Percentiles rank a stretch among this genome's conserved stretches.
These are phyloP conservation scores for Selene dorsalis DNA, from an alignment of 2,797 vertebrate genomes.

Conservation along the genomic window DNA sequence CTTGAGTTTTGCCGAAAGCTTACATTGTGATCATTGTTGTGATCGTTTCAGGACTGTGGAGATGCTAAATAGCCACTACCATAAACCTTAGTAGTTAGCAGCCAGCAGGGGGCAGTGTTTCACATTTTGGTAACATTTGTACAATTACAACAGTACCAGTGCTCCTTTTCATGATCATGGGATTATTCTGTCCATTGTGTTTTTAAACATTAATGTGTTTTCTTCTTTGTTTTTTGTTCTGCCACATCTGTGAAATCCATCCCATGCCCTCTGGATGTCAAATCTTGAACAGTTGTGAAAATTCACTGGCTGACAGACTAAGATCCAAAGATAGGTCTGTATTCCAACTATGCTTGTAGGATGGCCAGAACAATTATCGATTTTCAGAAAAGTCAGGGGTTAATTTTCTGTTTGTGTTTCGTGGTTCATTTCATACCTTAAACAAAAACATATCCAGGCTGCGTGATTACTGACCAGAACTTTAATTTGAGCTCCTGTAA, in stretches of 20 bases:
- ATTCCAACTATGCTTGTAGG: background rate
- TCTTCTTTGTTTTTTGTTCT: background rate
- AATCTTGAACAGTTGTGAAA: background rate
- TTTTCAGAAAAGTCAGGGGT: background rate
- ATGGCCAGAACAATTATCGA: background rate
- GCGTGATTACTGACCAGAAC: background rate
- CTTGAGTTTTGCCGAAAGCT: background rate
- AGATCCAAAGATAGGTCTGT: background rate
- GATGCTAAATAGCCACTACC: too few relatives aligned
- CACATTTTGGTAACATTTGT: background rate
- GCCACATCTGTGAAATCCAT: background rate
- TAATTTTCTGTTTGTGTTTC: background rate
- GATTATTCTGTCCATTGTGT: background rate
- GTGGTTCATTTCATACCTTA: background rate
- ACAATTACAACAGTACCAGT: background rate
- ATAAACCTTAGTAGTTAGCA: background rate
- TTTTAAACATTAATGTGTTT: background rate
- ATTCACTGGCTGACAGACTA: background rate
- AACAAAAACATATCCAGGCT: background rate
- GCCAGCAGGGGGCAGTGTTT: conserved; percentile 18
- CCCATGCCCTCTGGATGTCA: background rate
- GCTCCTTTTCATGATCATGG: background rate
- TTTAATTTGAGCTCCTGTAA: background rate
- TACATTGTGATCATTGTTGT: background rate
- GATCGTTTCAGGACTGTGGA: too few relatives aligned